Evolutionary conservation across 2,797 vertebrate genomes (phyloP).

Genomic region (Anas bernieri): DNA sequence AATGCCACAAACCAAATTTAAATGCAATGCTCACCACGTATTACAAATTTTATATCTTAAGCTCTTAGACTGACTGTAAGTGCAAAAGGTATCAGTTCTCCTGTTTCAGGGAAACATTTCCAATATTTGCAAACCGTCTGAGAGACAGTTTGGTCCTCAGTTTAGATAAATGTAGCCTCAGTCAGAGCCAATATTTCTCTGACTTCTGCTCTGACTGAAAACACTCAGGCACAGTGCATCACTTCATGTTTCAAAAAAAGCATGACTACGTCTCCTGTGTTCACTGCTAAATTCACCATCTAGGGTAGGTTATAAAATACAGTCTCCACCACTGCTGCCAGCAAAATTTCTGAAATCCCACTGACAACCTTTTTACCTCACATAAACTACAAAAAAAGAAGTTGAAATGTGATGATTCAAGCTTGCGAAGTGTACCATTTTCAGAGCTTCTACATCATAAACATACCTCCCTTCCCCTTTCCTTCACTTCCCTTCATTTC

Average conservation of each 20-base stretch:
- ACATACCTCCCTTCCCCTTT: not conserved
- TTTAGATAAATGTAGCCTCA: not conserved
- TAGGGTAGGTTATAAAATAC: not conserved
- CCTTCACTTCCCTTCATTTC: not conserved
- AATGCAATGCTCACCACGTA: not conserved
- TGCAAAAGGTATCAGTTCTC: not conserved
- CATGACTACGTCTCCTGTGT: not conserved
- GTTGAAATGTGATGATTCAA: not conserved
- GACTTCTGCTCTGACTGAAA: not conserved
- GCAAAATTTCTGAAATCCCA: not conserved
- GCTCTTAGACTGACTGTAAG: not conserved
- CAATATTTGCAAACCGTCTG: not conserved
- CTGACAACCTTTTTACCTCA: not conserved
- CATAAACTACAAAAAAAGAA: not conserved
- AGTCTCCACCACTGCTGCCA: not conserved
- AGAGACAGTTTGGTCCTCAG: not conserved
- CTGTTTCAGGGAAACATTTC: not conserved
- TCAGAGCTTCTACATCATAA: not conserved
- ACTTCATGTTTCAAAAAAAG: not conserved
- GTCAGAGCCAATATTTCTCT: not conserved
- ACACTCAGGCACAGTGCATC: not conserved
- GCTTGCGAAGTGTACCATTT: not conserved
- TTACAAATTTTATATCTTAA: not conserved
- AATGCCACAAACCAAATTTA: not conserved
- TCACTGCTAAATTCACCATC: not conserved